These are phyloP conservation scores for Drosophila subpulchrella DNA, from an alignment of 1,140 invertebrate genomes.

Conservation along the genomic window DNA sequence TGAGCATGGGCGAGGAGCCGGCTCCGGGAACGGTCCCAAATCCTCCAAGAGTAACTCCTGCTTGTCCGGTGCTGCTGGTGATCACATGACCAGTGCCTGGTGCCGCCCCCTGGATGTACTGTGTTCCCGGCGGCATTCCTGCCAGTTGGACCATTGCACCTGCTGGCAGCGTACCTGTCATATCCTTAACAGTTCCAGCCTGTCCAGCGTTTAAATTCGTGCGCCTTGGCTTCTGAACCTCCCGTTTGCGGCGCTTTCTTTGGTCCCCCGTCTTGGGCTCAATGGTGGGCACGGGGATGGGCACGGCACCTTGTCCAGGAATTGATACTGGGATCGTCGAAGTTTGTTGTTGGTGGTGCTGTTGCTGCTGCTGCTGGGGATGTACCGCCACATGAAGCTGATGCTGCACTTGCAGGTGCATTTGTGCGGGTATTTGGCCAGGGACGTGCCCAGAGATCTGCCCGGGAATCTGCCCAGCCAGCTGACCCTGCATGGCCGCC, in stretches of 20 bases:
- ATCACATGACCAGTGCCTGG: conserved; percentile 11
- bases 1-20: conserved; percentile 42
- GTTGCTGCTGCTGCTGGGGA: conserved; percentile 24
- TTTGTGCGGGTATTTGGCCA: conserved; percentile 16
- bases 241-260: conserved; percentile 91
- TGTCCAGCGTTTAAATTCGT: conserved; percentile 85
- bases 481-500: conserved; percentile 31
- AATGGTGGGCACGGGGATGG: conserved; percentile 1
- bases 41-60: neutral
- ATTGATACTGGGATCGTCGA: neutral
- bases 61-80: neutral
- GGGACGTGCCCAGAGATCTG: conserved; percentile 8
- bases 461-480: conserved; percentile 13
- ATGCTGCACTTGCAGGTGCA: conserved; percentile 39
- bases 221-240: conserved; percentile 93
- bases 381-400: conserved; percentile 13
- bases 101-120: conserved; percentile 21
- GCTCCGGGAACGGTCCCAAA: neutral
- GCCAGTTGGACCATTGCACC: conserved; percentile 52
- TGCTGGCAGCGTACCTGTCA: conserved; percentile 45
- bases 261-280: conserved; percentile 77
- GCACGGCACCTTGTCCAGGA: neutral
- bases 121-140: conserved; percentile 35
- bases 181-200: conserved; percentile 38
- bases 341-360: conserved; percentile 12